Evolutionary conservation across 2,113 vertebrate species (phyloP).

Genomic region (Fulica atra): DNA sequence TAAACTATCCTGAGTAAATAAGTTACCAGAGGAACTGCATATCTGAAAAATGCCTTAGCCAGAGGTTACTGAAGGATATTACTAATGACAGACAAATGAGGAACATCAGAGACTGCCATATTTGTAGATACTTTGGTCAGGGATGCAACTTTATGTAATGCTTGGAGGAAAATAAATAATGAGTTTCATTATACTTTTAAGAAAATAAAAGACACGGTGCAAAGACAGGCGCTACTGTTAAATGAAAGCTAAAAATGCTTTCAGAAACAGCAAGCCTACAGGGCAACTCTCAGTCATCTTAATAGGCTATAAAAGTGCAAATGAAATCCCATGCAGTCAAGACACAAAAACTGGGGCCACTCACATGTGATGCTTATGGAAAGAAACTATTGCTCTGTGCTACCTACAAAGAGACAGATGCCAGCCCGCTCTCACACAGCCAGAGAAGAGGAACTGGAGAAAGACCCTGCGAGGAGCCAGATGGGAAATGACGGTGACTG

Average conservation of each 20-base stretch:
- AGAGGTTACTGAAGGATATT: conserved; percentile 49
- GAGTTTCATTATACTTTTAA: not conserved
- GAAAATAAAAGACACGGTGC: not conserved
- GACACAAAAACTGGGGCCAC: not conserved
- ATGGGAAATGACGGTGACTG: fast-evolving
- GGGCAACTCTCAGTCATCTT: not conserved
- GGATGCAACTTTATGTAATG: not conserved
- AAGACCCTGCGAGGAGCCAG: not conserved
- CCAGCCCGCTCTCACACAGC: not conserved
- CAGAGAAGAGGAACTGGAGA: not conserved
- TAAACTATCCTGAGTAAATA: conserved; percentile 73
- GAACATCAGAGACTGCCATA: not conserved
- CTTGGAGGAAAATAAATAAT: not conserved
- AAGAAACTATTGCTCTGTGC: not conserved
- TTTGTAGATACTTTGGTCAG: not conserved
- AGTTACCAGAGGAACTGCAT: conserved; percentile 55
- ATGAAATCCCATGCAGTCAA: not conserved
- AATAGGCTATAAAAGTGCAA: not conserved
- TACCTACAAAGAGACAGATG: not conserved
- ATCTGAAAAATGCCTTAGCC: conserved; percentile 58
- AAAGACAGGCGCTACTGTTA: not conserved
- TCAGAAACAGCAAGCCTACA: not conserved
- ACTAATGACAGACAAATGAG: conserved; percentile 41
- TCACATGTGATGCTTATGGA: not conserved
- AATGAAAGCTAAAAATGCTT: not conserved